Evolutionary conservation across 2,888 invertebrate species (phyloP).

Genomic region (Rutpela maculata): DNA sequence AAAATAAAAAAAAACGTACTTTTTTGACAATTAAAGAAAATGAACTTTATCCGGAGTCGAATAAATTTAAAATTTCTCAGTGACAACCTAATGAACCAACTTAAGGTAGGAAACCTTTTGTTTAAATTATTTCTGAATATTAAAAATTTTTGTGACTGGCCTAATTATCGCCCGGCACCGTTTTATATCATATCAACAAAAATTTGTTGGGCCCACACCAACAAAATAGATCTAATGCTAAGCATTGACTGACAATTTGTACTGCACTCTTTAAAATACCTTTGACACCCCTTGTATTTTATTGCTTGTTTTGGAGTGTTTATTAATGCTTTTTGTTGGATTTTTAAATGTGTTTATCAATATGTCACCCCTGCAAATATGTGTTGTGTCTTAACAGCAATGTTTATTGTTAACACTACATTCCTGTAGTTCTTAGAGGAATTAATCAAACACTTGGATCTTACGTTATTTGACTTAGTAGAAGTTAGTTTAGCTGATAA

Average conservation of each 20-base stretch:
- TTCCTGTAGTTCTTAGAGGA: slow-evolving; percentile 44
- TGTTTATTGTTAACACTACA: slow-evolving; percentile 45
- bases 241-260: slow-evolving; percentile 8
- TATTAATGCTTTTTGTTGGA: slow-evolving; percentile 47
- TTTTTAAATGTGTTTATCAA: slow-evolving; percentile 64
- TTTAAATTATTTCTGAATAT: no score
- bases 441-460: slow-evolving; percentile 28
- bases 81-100: no score
- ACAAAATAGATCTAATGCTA: slow-evolving; percentile 27
- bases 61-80: no score
- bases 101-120: no score
- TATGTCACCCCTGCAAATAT: slow-evolving; percentile 70
- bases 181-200: no score
- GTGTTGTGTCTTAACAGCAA: slow-evolving; percentile 51
- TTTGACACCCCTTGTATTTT: slow-evolving; percentile 23
- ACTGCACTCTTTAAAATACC: slow-evolving; percentile 17
- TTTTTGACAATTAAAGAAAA: no score
- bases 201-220: no score
- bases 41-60: no score
- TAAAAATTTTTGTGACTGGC: no score
- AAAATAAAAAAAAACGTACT: no score
- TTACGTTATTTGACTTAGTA: slow-evolving; percentile 25
- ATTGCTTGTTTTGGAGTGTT: slow-evolving; percentile 31
- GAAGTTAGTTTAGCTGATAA: slow-evolving; percentile 30
- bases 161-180: no score